phyloP scores from a whole-genome alignment of 2,888 invertebrate species.

The Eumacrocentrus americanus region DNA sequence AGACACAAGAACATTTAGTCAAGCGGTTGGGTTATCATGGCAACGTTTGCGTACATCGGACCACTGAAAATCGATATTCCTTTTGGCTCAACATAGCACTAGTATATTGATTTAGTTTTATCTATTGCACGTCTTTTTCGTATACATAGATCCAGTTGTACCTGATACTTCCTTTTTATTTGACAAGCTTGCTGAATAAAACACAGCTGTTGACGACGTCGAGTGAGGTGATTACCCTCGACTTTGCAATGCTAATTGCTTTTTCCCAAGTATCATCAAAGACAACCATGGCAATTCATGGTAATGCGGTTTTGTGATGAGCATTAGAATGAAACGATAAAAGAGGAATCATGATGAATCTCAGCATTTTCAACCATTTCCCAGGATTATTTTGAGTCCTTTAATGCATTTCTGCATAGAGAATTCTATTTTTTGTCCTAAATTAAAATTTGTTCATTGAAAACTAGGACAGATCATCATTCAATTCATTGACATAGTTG shows the following conservation, averaged over 20 bases:
- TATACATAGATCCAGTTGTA: too few species aligned
- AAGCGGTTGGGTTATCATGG: constrained; percentile 25
- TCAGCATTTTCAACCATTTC: too few species aligned
- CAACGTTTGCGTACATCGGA: constrained; percentile 26
- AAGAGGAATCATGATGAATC: too few species aligned
- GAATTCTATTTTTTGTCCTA: too few species aligned
- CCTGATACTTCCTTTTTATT: neutral
- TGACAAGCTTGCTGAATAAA: neutral
- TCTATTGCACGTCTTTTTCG: neutral
- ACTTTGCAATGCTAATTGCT: constrained; percentile 8
- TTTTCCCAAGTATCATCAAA: neutral
- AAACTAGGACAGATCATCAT: too few species aligned
- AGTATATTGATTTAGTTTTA: neutral
- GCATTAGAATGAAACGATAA: too few species aligned
- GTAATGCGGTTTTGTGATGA: too few species aligned
- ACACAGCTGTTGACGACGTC: too few species aligned
- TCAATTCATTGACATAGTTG: too few species aligned
- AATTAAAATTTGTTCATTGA: too few species aligned
- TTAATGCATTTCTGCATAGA: too few species aligned
- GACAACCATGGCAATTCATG: constrained; percentile 13
- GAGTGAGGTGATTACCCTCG: constrained; percentile 1
- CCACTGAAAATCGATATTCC: constrained; percentile 26
- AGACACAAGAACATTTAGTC: neutral
- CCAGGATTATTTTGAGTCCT: too few species aligned
- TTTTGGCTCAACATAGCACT: constrained; percentile 24